Percentiles rank a stretch among this genome's conserved stretches.
These are phyloP conservation scores for Doryteuthis pealeii DNA, from an alignment of 1,140 invertebrate species.

Conservation along the genomic window DNA sequence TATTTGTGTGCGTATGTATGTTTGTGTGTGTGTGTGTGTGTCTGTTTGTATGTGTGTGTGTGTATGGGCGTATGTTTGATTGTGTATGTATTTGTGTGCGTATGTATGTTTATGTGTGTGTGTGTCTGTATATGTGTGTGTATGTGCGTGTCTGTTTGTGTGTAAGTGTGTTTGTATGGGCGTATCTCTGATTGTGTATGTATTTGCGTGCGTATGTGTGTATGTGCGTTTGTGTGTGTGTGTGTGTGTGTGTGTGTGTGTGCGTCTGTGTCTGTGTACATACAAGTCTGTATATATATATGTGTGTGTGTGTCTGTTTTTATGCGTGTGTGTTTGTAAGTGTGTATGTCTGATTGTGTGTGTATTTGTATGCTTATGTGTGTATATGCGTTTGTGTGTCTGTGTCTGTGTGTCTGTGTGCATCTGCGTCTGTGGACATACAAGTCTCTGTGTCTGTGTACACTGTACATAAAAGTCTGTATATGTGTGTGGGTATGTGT, in stretches of 20 bases:
- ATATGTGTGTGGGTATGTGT: background rate
- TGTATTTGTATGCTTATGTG: too few species aligned
- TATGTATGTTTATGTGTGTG: background rate
- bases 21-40: background rate
- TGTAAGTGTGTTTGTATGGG: background rate
- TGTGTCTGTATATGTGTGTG: background rate
- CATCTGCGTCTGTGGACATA: background rate
- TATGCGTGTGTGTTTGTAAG: background rate
- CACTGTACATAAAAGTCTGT: too few species aligned
- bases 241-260: too few species aligned
- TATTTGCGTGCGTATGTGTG: background rate
- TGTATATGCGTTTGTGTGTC: too few species aligned
- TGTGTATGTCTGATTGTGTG: background rate
- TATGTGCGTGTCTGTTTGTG: background rate
- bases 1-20: too few species aligned
- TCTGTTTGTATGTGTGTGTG: background rate
- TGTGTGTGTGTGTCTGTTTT: background rate
- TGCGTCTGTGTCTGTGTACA: background rate
- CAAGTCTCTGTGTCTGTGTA: background rate
- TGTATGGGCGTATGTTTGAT: too few species aligned
- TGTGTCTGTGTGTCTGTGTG: background rate
- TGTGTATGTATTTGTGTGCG: background rate
- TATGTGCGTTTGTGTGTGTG: background rate
- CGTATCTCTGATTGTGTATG: background rate
- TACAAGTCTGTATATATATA: background rate